Base-by-base conservation (phyloP, 2,888 invertebrate genomes). In the Microctonus brassicae region DNA sequence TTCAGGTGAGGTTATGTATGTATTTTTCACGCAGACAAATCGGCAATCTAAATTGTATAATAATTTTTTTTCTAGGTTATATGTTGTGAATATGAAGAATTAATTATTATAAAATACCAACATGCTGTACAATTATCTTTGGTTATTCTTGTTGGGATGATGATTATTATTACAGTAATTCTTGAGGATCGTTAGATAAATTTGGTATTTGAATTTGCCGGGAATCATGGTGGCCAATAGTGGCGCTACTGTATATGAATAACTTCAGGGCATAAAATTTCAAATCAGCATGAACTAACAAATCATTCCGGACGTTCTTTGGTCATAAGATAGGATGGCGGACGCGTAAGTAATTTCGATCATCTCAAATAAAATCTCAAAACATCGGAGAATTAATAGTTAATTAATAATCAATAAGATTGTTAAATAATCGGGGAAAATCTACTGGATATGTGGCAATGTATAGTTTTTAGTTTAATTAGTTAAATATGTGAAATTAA, bases 311-410 rank as follows among this genome's bases (percentile, higher is more conserved):
- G 47, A 69, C 57, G 75, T 73, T 75, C 75, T 77, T 77, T 77
- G 68, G 42, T 72, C 70, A 73, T 67, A 55, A 73, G 78, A 66
- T 79, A 83, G 75, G 75, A 86, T 86, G 85, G 83, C 83, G 75
- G 85, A 84, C 75, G 78, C 76, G 85, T 86, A 80, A 85, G 85
- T 85, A 77, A 57, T 73, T 68, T 69, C 69, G 20, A 6, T 68
- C 6, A 57, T 72, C 74, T 7, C n/a, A 20, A 52, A 60, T 47
- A 69, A 80, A 83, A 85, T 85, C 85, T 73, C 17, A 47, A 69
- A 71, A 78, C 82, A 85, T 85, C 85, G 62, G 4, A 13, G 6
- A n/a, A 69, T 70, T 57, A 70, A 73, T 61, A 7, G 52, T 52
- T 47, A 22, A 61, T 22, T 24, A 24, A 22, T 65, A 2, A 33